These are phyloP conservation scores for Gallinago paraguaiae DNA, from an alignment of 2,113 vertebrate genomes.

Conservation along the genomic window DNA sequence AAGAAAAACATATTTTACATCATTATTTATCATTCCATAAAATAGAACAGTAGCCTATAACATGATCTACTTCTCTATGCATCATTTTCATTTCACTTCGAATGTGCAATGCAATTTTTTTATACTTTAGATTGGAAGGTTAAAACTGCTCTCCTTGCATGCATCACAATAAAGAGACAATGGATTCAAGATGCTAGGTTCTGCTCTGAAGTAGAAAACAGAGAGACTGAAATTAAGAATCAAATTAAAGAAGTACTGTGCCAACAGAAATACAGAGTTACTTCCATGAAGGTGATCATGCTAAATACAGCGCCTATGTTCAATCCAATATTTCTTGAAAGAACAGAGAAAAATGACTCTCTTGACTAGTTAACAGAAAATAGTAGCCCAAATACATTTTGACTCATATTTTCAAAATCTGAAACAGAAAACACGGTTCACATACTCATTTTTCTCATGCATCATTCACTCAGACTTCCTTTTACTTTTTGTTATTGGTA, in stretches of 20 bases:
- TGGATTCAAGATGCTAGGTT: background rate
- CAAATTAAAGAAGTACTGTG: background rate
- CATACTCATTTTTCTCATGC: background rate
- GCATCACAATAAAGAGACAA: constrained; percentile 12
- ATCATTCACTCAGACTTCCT: background rate
- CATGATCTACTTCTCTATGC: constrained; percentile 10
- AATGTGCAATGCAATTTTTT: constrained; percentile 36
- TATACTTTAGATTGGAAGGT: constrained; percentile 29
- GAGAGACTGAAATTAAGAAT: background rate
- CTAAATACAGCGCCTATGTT: background rate
- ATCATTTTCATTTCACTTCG: constrained; percentile 18
- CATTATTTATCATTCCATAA: constrained; percentile 59
- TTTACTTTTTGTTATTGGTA: background rate
- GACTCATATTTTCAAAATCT: background rate
- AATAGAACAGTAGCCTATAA: constrained; percentile 45
- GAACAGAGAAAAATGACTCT: background rate
- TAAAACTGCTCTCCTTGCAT: constrained; percentile 13
- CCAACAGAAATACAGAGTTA: background rate
- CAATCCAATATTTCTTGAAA: background rate
- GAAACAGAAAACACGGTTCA: background rate
- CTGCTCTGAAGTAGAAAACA: background rate
- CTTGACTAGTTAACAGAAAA: background rate
- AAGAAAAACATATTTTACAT: constrained; percentile 48
- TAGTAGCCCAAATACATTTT: background rate
- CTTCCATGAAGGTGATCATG: background rate